Evolutionary conservation across 2,797 vertebrate genomes (phyloP), one percentile per base, ranked within the genome.

Genomic region (Cyprinella venusta): DNA sequence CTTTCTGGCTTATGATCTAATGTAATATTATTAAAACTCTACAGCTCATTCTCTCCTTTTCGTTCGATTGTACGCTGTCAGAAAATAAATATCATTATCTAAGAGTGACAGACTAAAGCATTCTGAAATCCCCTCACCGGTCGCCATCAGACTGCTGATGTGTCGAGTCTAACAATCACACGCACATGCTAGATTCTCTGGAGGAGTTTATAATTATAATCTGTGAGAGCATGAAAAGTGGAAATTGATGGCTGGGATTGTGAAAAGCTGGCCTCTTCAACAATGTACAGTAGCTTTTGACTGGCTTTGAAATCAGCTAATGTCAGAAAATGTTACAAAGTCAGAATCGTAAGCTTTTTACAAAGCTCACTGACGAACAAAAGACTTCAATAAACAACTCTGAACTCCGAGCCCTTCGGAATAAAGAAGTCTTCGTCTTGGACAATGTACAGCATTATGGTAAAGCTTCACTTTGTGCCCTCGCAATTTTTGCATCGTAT

Each of bases 71-170:
- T 67, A 38, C 21, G 21, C 61, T 79, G 69, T 63, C 80, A 74
- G 84, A 79, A 82, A 82, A 79, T 82, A 75, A 83, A 81, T 86
- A 81, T 74, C 61, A 82, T 79, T 82, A 79, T 82, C 68, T 75
- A 45, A 68, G 76, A 83, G 36, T 82, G 84, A 86, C 84, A 79
- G 76, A 63, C 74, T 64, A 79, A 86, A 86, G 75, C 61, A 8
- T 61, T 83, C 12, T 67, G 33, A 78, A 52, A 69, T 52, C 79
- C 75, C 61, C 80, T 77, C 16, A 45, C 6, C 13, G 26, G 61
- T 63, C 24, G 67, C 74, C 67, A 42, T 5, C 19, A 26, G 33
- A 36, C 76, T 52, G 67, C 48, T 9, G 36, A 42, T 48, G 38
- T 65, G 56, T 67, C 68, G 54, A 30, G 24, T 67, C 68, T 52